A percentile compares a stretch with the other conserved stretches of the same genome.
These are phyloP conservation scores for Muschampia plurimacula DNA, from an alignment of 2,888 invertebrate genomes.

Conservation along the genomic window DNA sequence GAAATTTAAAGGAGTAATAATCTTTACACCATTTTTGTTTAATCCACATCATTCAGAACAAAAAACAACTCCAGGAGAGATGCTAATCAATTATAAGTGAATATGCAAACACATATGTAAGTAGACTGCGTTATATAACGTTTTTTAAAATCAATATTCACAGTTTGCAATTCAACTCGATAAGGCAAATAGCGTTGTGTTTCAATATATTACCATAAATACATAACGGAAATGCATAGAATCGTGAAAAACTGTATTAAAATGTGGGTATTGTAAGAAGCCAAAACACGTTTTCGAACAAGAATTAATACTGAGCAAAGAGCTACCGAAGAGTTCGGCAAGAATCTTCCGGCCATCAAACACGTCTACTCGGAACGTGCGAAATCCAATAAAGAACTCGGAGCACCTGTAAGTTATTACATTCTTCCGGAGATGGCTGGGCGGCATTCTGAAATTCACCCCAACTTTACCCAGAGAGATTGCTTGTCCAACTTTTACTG, in stretches of 20 bases:
- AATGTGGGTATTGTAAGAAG: constrained; percentile 39
- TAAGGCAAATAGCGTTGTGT: background rate
- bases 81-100: background rate
- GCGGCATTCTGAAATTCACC: constrained; percentile 69
- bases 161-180: background rate
- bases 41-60: background rate
- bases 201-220: background rate
- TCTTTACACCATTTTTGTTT: no score
- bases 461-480: constrained; percentile 79
- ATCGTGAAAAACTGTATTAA: background rate
- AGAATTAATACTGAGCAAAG: constrained; percentile 69
- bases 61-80: background rate
- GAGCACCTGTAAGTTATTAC: constrained; percentile 84
- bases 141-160: background rate
- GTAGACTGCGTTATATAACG: background rate
- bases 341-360: constrained; percentile 83
- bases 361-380: constrained; percentile 81
- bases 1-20: background rate
- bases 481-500: constrained; percentile 81
- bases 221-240: background rate
- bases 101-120: background rate
- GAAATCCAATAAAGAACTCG: constrained; percentile 84
- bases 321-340: constrained; percentile 71
- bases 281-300: constrained; percentile 61
- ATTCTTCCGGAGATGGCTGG: constrained; percentile 79